Conservation (phyloP, 2,888 invertebrate genomes). For the Craniophora ligustri region DNA sequence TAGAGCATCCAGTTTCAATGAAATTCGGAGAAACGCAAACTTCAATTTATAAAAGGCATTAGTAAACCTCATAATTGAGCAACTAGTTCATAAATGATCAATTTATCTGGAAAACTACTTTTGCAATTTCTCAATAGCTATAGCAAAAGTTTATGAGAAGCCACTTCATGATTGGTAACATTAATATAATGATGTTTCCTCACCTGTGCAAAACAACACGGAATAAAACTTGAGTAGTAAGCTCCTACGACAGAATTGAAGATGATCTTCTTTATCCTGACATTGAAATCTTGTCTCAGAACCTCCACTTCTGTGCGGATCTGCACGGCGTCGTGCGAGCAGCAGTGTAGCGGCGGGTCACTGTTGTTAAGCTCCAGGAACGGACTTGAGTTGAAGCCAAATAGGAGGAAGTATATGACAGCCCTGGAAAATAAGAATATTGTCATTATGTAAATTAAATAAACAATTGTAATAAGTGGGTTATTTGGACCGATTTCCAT, state of each 20-base stretch:
- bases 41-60: too few relatives aligned
- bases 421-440: constrained; percentile 84
- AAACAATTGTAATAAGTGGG: too few relatives aligned
- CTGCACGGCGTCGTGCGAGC: constrained; percentile 91
- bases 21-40: too few relatives aligned
- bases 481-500: too few relatives aligned
- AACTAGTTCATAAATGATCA: too few relatives aligned
- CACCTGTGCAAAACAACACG: constrained; percentile 96
- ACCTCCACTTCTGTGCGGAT: constrained; percentile 95
- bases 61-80: too few relatives aligned
- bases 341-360: constrained; percentile 92
- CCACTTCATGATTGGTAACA: too few relatives aligned
- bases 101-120: too few relatives aligned
- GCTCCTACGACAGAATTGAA: constrained; percentile 95
- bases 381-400: constrained; percentile 93
- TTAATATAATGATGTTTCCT: constrained; percentile 46
- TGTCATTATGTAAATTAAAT: not conserved
- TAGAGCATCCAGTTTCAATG: too few relatives aligned
- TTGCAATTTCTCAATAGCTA: too few relatives aligned
- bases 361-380: constrained; percentile 90
- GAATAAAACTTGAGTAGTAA: constrained; percentile 96
- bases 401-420: constrained; percentile 93
- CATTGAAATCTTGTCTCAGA: constrained; percentile 95
- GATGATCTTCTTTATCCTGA: constrained; percentile 95
- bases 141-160: too few relatives aligned